phyloP scores from a whole-genome alignment of 1,140 invertebrate genomes.

The Aphaenogaster floridana region DNA sequence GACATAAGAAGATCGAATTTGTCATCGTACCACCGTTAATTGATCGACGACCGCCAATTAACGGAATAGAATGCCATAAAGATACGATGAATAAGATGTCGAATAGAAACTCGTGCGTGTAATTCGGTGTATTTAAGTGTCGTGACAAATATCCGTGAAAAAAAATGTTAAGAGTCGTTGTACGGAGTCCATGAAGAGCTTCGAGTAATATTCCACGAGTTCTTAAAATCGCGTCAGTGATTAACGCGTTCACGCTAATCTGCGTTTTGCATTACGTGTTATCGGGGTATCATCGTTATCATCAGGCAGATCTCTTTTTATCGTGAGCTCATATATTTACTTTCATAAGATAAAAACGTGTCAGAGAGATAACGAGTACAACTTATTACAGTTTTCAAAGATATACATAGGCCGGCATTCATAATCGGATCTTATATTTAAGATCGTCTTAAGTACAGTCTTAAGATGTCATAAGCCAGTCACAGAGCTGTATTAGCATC shows the following conservation, averaged over 20 bases:
- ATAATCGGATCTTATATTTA: too few species aligned
- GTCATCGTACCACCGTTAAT: background rate
- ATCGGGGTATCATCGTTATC: slow-evolving; percentile 16
- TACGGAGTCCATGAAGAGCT: background rate
- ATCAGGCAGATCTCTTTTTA: background rate
- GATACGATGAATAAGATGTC: background rate
- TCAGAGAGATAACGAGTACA: background rate
- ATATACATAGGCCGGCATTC: too few species aligned
- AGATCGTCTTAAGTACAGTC: too few species aligned
- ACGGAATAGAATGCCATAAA: background rate
- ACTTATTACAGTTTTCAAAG: background rate
- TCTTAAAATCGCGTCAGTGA: background rate
- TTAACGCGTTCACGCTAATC: background rate
- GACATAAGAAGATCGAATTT: background rate
- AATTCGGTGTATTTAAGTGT: slow-evolving; percentile 20
- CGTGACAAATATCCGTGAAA: background rate
- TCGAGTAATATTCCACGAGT: slow-evolving; percentile 39
- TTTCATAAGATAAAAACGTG: background rate
- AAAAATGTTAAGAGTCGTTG: background rate
- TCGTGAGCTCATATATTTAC: background rate
- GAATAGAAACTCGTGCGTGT: background rate
- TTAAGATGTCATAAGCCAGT: too few species aligned
- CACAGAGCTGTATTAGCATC: too few species aligned
- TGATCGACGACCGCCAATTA: slow-evolving; percentile 10
- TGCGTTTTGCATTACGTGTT: slow-evolving; percentile 1